Base-by-base conservation (phyloP, 2,113 vertebrate genomes). In the Carassius auratus region DNA sequence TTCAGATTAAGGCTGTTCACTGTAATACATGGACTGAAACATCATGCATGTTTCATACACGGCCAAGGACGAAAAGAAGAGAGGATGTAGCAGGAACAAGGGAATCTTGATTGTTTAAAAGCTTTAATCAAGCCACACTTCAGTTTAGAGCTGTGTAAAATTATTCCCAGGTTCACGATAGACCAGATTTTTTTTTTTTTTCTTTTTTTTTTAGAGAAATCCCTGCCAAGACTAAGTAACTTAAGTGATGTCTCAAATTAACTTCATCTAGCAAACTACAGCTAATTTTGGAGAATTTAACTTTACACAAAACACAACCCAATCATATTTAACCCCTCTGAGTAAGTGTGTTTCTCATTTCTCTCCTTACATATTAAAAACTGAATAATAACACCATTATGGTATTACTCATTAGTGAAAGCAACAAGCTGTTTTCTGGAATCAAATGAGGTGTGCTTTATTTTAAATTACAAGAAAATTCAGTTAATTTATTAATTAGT, bases 401-500 rank as follows among this genome's bases (percentile, higher is more conserved):
- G 1, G 26, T 78, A 42, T 30, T 61, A 83, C 61, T 61, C 26
- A 33, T 42, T 19, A 33, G 12, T 45, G 19, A 79, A 48, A n/a
- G 45, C 21, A 61, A 61, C 62, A 52, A 64, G 30, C 76, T 75
- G 15, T 21, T 33, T 84, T 80, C 30, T 68, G 17, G 6, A 85
- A 79, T 42, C 17, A 84, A 64, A 36, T 19, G 15, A 48, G 8
- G 57, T 61, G 57, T 73, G 26, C 55, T 74, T 21, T 55, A 78
- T 84, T 26, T 80, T 48, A 33, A 36, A 81, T 79, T 77, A 62
- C 17, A 69, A 21, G 68, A 57, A 86, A 42, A 64, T 73, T 61
- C 52, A 59, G 45, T 12, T 77, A 87, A 90, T 89, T 89, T 86
- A 91, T 89, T 91, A 91, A 93, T 91, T 91, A 89, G 57, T 75